Evolutionary conservation across 64 coral and sea anemone genomes (phyloP).

Genomic region (Acropora yongei): DNA sequence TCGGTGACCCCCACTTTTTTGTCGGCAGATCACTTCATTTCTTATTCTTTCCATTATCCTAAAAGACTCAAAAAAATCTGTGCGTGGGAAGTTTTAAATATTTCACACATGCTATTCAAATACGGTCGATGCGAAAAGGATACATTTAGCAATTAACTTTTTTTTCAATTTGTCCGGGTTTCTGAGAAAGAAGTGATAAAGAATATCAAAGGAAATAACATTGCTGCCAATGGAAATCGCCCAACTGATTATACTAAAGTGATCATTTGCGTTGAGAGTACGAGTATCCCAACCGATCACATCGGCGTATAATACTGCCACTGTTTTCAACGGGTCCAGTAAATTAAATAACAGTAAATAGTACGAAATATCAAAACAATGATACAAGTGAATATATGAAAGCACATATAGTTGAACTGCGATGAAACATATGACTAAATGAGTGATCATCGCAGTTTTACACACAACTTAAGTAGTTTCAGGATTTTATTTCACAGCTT

Average conservation of each 20-base stretch:
- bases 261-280: background rate
- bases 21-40: too few relatives aligned
- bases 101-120: too few relatives aligned
- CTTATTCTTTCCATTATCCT: too few relatives aligned
- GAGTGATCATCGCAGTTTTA: background rate
- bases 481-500: background rate
- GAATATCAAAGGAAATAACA: background rate
- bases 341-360: background rate
- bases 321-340: background rate
- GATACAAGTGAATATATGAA: background rate
- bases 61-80: too few relatives aligned
- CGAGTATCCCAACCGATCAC: background rate
- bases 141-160: too few relatives aligned
- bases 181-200: too few relatives aligned
- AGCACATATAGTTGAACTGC: background rate
- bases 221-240: background rate
- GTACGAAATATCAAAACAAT: background rate
- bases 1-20: too few relatives aligned
- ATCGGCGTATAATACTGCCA: background rate
- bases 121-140: too few relatives aligned
- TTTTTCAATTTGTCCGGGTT: too few relatives aligned
- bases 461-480: background rate
- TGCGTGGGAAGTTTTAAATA: too few relatives aligned
- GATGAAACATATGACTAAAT: background rate
- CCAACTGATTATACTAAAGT: background rate